Conservation (phyloP, 2,797 vertebrate genomes). For the Austrolebias charrua region DNA sequence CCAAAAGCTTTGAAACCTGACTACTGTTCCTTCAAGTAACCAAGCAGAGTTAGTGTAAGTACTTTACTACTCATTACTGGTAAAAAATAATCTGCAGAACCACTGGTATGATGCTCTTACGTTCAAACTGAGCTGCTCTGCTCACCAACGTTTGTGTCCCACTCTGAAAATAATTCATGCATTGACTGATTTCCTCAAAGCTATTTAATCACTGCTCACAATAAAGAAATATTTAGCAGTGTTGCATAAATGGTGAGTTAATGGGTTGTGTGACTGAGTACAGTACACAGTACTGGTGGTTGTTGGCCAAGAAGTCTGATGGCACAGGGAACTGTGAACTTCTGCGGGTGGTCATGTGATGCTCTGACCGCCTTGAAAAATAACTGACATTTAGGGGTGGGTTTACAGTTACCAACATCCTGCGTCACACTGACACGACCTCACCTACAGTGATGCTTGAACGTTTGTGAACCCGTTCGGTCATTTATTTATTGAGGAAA, state of each 20-base stretch:
- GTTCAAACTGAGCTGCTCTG: background rate
- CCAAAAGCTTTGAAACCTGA: too few relatives aligned
- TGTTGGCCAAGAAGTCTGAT: conserved; percentile 40
- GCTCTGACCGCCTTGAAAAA: conserved; percentile 75
- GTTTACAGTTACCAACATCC: conserved; percentile 72
- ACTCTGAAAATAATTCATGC: conserved; percentile 2
- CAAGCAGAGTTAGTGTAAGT: too few relatives aligned
- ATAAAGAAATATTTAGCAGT: conserved; percentile 29
- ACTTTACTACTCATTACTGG: too few relatives aligned
- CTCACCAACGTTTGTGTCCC: background rate
- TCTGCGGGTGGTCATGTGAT: conserved; percentile 49
- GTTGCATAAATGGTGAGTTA: conserved; percentile 27
- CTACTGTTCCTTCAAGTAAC: too few relatives aligned
- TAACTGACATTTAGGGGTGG: conserved; percentile 72
- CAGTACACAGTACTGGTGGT: conserved; percentile 33
- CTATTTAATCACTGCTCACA: background rate
- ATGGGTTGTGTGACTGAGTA: conserved; percentile 53
- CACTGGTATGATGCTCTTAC: conserved; percentile 6
- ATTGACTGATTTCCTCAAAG: background rate
- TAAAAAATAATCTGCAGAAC: background rate
- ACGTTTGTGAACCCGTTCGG: too few relatives aligned
- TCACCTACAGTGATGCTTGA: conserved; percentile 28
- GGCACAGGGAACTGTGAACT: conserved; percentile 35
- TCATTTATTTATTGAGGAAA: too few relatives aligned
- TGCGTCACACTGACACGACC: conserved; percentile 51